Evolutionary conservation across 2,888 invertebrate genomes (phyloP).

Genomic region (Dusona sp.): DNA sequence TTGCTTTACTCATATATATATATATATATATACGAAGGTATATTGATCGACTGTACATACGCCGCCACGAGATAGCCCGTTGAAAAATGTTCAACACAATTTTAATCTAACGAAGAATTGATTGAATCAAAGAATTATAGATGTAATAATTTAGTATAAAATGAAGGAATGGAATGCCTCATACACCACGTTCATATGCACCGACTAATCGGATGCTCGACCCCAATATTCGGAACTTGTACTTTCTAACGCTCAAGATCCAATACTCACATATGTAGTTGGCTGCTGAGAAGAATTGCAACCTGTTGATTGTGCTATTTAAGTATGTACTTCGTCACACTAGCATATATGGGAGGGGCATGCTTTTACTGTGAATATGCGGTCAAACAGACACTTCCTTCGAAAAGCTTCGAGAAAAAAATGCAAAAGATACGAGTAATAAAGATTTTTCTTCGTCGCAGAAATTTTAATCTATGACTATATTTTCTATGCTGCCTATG

Average conservation of each 20-base stretch:
- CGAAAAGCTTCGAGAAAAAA: not conserved
- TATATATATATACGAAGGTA: not conserved
- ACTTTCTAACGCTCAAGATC: slow-evolving; percentile 64
- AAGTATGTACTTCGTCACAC: slow-evolving; percentile 14
- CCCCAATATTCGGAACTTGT: slow-evolving; percentile 67
- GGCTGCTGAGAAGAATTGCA: slow-evolving; percentile 31
- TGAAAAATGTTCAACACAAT: not conserved
- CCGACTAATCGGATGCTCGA: slow-evolving; percentile 59
- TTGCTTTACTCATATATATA: no score
- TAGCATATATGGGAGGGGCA: slow-evolving; percentile 44
- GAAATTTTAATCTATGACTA: not conserved
- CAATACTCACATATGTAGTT: slow-evolving; percentile 41
- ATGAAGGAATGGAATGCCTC: slow-evolving; percentile 1
- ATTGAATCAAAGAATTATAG: not conserved
- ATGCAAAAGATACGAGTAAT: not conserved
- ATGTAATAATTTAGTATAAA: not conserved
- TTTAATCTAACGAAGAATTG: not conserved
- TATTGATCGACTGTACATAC: not conserved
- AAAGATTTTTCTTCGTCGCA: not conserved
- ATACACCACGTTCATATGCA: slow-evolving; percentile 52
- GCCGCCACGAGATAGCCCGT: no score
- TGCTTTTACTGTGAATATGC: not conserved
- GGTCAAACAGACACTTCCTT: not conserved
- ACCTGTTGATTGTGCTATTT: slow-evolving; percentile 37
- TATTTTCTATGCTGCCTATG: not conserved